Percentiles rank a stretch among this genome's conserved stretches.
Evolutionary conservation across 2,888 invertebrate genomes (phyloP).

Genomic region (Agrotis exclamationis): DNA sequence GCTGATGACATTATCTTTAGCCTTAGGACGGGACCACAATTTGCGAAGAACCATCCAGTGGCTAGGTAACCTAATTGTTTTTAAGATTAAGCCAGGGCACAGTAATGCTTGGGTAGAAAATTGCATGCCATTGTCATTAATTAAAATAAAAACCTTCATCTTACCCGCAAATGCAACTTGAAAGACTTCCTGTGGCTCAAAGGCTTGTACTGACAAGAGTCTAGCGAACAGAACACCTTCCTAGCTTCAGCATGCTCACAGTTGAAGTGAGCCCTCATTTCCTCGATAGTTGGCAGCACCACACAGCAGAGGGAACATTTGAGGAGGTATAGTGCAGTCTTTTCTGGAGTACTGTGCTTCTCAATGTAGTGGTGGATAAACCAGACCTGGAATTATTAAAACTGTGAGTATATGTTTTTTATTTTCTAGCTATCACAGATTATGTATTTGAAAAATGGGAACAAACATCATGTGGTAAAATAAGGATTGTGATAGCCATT

Average conservation of each 20-base stretch:
- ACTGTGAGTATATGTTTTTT: not conserved
- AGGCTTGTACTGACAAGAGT: conserved; percentile 82
- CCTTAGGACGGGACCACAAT: no score
- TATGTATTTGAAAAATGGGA: not conserved
- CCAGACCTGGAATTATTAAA: conserved; percentile 79
- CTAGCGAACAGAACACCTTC: conserved; percentile 84
- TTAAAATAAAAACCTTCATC: conserved; percentile 2
- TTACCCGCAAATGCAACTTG: conserved; percentile 85
- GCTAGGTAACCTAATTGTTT: not conserved
- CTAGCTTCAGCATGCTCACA: conserved; percentile 80
- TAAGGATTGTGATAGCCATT: not conserved
- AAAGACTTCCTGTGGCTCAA: conserved; percentile 86
- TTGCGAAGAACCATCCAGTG: not conserved
- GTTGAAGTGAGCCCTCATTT: conserved; percentile 83
- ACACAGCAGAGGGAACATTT: conserved; percentile 85
- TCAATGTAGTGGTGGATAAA: conserved; percentile 82
- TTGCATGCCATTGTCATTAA: not conserved
- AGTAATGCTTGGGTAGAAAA: not conserved
- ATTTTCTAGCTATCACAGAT: not conserved
- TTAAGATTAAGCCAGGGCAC: not conserved
- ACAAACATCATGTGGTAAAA: no score
- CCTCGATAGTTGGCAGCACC: conserved; percentile 76
- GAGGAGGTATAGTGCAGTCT: conserved; percentile 72
- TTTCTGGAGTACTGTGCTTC: conserved; percentile 71
- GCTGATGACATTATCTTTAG: no score